Base-by-base conservation (phyloP, 2,888 invertebrate genomes). In the Zygothrica quintamaculata region DNA sequence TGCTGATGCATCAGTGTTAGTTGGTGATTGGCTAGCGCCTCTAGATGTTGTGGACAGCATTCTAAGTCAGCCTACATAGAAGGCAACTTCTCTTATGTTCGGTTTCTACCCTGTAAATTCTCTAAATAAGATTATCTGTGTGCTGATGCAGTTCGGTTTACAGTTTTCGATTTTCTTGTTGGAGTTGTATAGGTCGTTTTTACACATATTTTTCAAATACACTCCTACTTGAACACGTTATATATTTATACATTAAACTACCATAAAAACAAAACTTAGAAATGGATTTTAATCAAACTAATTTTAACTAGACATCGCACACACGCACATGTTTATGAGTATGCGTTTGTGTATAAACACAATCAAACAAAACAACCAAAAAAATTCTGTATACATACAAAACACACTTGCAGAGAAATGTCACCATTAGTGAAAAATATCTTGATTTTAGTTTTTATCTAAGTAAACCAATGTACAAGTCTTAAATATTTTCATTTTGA, bases 21-120 rank as follows among this genome's bases (percentile, higher is more conserved):
- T 47, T 33, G 65, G 56, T 22, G 76, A 40, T 44, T 79, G 79
- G 60, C 62, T 66, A 56, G 56, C 67, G 69, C 58, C 72, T 34
- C 40, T 55, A 15, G 59, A 74, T 70, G 70, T 77, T 64, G 70
- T 74, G 46, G 81, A 65, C 51, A 84, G 71, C 80, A 79, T 78
- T 74, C 64, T 67, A 47, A 52, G 37, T 15, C 40, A 31, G 34
- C 37, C 58, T 62, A 55, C 62, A 62, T 68, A 40, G 47, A 68
- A 47, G 53, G 36, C 44, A 39, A 26, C 29, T 31, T n/a, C n/a
- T n/a, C n/a, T 18, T 34, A 26, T 55, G 6, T 31, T 44, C 33
- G 11, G 34, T 9, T 16, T 40, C 12, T 5, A 29, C 1, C 29
- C 12, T 36, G 13, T 36, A 12, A 36, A 15, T 3, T 36, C 6